Percentiles rank a stretch among this genome's conserved stretches.
Conservation (phyloP, 2,888 invertebrate genomes). For the Odontocerum albicorne region DNA sequence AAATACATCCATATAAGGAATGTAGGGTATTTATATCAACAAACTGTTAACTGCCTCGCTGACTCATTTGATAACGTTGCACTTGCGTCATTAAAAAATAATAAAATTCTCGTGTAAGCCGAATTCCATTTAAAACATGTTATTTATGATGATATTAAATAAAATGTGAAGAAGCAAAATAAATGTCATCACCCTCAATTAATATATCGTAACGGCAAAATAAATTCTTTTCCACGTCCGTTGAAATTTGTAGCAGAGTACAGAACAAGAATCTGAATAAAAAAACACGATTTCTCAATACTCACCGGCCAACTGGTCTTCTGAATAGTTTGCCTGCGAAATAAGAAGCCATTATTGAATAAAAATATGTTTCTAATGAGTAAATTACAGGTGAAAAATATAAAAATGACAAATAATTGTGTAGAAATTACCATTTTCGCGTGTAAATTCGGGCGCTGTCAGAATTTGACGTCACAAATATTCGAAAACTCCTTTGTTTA, state of each 20-base stretch:
- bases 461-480: slow-evolving; percentile 35
- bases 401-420: slow-evolving; percentile 4
- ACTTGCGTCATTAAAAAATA: slow-evolving; percentile 31
- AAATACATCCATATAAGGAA: slow-evolving; percentile 63
- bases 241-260: slow-evolving; percentile 27
- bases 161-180: neutral
- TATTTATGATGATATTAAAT: too few species aligned
- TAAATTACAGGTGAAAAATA: slow-evolving; percentile 4
- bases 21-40: slow-evolving; percentile 50
- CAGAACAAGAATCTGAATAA: slow-evolving; percentile 17
- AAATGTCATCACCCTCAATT: too few species aligned
- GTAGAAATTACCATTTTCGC: slow-evolving; percentile 26
- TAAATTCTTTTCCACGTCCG: slow-evolving; percentile 21
- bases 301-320: slow-evolving; percentile 92
- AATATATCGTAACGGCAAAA: neutral
- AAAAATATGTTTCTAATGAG: neutral
- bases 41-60: slow-evolving; percentile 45
- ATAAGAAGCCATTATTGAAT: slow-evolving; percentile 20
- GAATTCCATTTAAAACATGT: too few species aligned
- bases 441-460: slow-evolving; percentile 33
- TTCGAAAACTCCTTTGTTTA: slow-evolving; percentile 20
- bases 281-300: slow-evolving; percentile 40
- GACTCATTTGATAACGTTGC: slow-evolving; percentile 37
- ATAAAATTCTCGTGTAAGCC: slow-evolving; percentile 16
- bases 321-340: slow-evolving; percentile 81